Evolutionary conservation across 2,888 invertebrate genomes (phyloP).

Genomic region (Drosophila maculinotata): DNA sequence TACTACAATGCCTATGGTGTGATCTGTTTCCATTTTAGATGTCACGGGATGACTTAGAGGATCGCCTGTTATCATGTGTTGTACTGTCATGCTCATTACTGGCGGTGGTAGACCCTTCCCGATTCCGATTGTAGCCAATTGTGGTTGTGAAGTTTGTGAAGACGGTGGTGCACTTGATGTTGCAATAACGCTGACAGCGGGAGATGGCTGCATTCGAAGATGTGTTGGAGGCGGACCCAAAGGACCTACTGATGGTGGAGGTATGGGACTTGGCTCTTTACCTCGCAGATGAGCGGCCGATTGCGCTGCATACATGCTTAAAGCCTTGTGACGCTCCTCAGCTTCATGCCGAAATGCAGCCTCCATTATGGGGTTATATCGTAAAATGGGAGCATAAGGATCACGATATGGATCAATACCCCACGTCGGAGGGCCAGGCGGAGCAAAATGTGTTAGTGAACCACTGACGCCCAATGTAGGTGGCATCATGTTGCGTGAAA

Average conservation of each 20-base stretch:
- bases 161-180: conserved; percentile 29
- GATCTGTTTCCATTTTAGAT: conserved; percentile 68
- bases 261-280: conserved; percentile 85
- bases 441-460: conserved; percentile 87
- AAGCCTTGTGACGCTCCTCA: conserved; percentile 91
- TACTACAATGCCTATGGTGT: conserved; percentile 57
- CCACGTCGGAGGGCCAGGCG: conserved; percentile 87
- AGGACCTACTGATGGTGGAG: conserved; percentile 80
- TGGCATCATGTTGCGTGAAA: conserved; percentile 86
- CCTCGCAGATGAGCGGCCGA: conserved; percentile 84
- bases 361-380: conserved; percentile 92
- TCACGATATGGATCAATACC: conserved; percentile 88
- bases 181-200: conserved; percentile 29
- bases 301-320: conserved; percentile 89
- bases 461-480: conserved; percentile 85
- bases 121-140: conserved; percentile 38
- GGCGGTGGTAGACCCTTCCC: conserved; percentile 45
- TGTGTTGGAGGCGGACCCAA: conserved; percentile 80
- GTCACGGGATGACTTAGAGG: conserved; percentile 64
- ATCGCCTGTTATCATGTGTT: conserved; percentile 79
- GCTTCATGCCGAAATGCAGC: conserved; percentile 92
- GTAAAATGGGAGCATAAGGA: conserved; percentile 88
- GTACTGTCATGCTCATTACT: conserved; percentile 64
- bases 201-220: conserved; percentile 82
- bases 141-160: conserved; percentile 38